Evolutionary conservation across 2,113 vertebrate species (phyloP).

Genomic region (Pandion haliaetus): DNA sequence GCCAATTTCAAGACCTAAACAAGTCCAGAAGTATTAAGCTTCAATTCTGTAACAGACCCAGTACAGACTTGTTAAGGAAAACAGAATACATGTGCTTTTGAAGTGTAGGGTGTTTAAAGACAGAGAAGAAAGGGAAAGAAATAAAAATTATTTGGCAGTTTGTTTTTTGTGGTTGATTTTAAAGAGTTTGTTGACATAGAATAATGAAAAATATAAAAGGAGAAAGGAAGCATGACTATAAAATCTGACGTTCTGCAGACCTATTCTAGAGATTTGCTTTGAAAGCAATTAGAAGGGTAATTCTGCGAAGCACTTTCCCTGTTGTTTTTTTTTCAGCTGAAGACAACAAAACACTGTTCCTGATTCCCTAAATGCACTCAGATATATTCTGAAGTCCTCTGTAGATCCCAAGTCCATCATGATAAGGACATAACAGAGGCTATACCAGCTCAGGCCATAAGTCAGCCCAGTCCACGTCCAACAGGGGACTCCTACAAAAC

Average conservation of each 20-base stretch:
- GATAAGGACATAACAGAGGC: accelerated
- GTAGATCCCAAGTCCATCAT: background rate
- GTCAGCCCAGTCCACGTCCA: background rate
- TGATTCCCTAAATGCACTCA: background rate
- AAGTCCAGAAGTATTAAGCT: background rate
- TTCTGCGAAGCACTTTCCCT: background rate
- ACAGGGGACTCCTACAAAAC: background rate
- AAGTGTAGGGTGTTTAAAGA: background rate
- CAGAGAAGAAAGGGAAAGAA: background rate
- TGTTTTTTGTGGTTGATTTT: background rate
- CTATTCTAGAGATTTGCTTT: background rate
- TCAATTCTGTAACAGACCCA: background rate
- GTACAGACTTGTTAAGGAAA: background rate
- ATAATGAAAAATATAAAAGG: background rate
- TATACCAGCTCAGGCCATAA: background rate
- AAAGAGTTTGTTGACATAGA: background rate
- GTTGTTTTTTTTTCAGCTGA: background rate
- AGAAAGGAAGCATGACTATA: background rate
- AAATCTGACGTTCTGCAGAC: background rate
- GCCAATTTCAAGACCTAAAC: background rate
- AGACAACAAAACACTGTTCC: background rate
- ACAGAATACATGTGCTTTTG: background rate
- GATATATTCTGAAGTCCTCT: background rate
- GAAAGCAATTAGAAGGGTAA: background rate
- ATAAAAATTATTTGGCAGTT: background rate